A percentile compares a stretch with the other conserved stretches of the same genome.
phyloP scores from a whole-genome alignment of 2,888 invertebrate genomes.

The Stratiomys singularior region DNA sequence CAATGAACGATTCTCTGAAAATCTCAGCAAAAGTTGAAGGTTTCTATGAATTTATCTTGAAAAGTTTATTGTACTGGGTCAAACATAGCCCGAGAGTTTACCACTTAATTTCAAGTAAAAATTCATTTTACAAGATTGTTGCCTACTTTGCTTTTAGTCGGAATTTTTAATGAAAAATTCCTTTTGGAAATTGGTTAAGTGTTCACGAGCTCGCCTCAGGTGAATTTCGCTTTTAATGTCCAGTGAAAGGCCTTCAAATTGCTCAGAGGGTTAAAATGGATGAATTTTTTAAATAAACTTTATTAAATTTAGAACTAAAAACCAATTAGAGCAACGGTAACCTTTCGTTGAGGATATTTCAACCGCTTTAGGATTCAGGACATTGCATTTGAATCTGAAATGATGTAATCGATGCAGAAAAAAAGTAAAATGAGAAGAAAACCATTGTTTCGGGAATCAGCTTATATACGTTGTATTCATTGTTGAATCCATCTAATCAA shows the following conservation, averaged over 20 bases:
- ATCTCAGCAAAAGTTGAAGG: not conserved
- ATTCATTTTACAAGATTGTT: conserved; percentile 3
- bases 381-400: too few species aligned
- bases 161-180: not conserved
- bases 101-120: conserved; percentile 31
- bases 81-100: conserved; percentile 20
- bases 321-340: too few species aligned
- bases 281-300: too few species aligned
- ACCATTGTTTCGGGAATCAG: too few species aligned
- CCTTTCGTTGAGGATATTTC: too few species aligned
- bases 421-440: too few species aligned
- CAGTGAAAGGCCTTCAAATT: not conserved
- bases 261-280: too few species aligned
- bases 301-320: too few species aligned
- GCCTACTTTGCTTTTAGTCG: conserved; percentile 24
- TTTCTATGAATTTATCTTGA: not conserved
- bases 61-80: conserved; percentile 18
- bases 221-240: conserved; percentile 17
- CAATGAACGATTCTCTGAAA: not conserved
- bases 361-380: too few species aligned
- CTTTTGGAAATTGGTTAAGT: conserved; percentile 17
- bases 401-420: too few species aligned
- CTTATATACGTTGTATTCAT: too few species aligned
- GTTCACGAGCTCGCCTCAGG: conserved; percentile 7
- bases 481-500: too few species aligned